phyloP scores from a whole-genome alignment of 2,888 invertebrate genomes.

The Acheta domesticus region DNA sequence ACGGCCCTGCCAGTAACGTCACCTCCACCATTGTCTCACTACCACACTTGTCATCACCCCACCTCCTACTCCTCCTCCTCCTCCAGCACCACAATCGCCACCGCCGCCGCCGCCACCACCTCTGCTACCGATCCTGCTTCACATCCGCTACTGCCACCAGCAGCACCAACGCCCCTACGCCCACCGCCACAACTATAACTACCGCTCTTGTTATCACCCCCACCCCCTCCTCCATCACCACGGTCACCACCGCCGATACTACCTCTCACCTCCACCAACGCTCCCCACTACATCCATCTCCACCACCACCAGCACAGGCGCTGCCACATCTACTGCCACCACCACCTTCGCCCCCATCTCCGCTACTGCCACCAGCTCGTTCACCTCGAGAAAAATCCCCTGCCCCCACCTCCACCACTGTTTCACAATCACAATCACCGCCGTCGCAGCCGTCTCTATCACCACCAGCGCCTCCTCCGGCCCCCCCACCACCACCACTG shows the following conservation, averaged over 20 bases:
- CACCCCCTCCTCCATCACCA: background rate
- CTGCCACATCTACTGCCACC: background rate
- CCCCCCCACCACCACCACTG: background rate
- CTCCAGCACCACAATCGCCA: too few relatives aligned
- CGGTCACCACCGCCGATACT: background rate
- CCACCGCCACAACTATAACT: too few relatives aligned
- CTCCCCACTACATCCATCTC: background rate
- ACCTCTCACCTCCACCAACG: background rate
- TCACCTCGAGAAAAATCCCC: background rate
- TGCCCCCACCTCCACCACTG: background rate
- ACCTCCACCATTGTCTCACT: too few relatives aligned
- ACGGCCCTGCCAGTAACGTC: too few relatives aligned
- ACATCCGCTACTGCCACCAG: too few relatives aligned
- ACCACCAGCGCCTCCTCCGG: background rate
- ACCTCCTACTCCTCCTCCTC: too few relatives aligned
- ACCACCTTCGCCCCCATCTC: background rate
- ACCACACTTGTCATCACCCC: too few relatives aligned
- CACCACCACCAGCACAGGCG: background rate
- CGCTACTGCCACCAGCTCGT: background rate
- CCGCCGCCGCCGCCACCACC: too few relatives aligned
- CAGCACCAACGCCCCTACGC: too few relatives aligned
- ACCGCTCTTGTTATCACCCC: background rate
- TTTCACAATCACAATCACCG: background rate
- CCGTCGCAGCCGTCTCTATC: background rate
- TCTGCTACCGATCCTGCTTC: too few relatives aligned